These are phyloP conservation scores for Pseudotriccus pelzelni DNA, from an alignment of 2,797 vertebrate genomes.

Conservation along the genomic window DNA sequence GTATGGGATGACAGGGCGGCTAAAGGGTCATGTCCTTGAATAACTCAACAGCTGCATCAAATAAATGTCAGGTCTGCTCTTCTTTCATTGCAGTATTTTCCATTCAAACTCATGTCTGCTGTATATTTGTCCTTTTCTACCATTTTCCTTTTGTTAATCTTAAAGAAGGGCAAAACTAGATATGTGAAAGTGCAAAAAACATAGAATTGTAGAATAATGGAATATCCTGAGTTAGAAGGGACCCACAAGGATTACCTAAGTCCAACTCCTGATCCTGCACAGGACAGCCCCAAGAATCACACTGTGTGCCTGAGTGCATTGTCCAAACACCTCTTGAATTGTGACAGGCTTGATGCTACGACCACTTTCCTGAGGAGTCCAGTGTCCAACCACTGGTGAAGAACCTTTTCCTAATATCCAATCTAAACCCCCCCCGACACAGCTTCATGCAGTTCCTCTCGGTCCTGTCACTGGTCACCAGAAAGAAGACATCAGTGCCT, in stretches of 20 bases:
- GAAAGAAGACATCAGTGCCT: background rate
- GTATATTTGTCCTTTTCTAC: background rate
- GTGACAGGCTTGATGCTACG: background rate
- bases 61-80: background rate
- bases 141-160: background rate
- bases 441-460: background rate
- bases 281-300: background rate
- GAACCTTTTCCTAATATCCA: background rate
- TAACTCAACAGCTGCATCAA: slow-evolving; percentile 13
- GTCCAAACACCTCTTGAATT: background rate
- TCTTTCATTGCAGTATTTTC: background rate
- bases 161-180: background rate
- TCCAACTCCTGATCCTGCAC: background rate
- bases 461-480: background rate
- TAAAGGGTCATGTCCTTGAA: slow-evolving; percentile 4
- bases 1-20: background rate
- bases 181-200: background rate
- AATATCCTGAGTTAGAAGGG: background rate
- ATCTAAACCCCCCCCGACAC: background rate
- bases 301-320: rapidly evolving
- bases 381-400: rapidly evolving
- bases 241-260: background rate
- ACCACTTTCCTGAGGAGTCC: background rate
- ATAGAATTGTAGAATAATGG: background rate
- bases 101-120: background rate